A percentile compares a stretch with the other conserved stretches of the same genome.
Evolutionary conservation across 2,113 vertebrate species (phyloP).

Genomic region (Myxocyprinus asiaticus): DNA sequence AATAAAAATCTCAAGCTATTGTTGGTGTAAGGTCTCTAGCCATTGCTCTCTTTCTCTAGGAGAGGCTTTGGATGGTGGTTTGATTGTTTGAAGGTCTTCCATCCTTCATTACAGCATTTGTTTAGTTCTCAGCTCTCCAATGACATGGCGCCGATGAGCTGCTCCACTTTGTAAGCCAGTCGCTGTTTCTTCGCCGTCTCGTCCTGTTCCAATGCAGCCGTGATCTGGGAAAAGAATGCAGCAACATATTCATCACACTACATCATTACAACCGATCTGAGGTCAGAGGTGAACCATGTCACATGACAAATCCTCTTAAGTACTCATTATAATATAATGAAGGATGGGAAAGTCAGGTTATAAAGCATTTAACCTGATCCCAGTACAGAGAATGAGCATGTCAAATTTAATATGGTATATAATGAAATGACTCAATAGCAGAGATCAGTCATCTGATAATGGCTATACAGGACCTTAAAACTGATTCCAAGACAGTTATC

Average conservation of each 20-base stretch:
- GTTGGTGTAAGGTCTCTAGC: slow-evolving; percentile 29
- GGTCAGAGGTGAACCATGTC: neutral
- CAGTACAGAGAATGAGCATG: neutral
- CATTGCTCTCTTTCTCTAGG: neutral
- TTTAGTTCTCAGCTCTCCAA: slow-evolving; percentile 88
- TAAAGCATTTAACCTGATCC: slow-evolving; percentile 14
- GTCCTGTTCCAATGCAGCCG: slow-evolving; percentile 89
- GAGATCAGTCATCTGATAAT: neutral
- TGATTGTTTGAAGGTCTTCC: slow-evolving; percentile 1
- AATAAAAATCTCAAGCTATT: too few relatives aligned
- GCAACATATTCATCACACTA: neutral
- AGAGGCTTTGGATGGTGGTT: slow-evolving; percentile 44
- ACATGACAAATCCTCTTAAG: too few relatives aligned
- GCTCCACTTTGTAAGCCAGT: slow-evolving; percentile 94
- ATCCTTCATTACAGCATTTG: neutral
- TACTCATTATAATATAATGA: neutral
- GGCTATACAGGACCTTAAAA: neutral
- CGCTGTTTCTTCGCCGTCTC: slow-evolving; percentile 93
- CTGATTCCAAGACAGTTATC: too few relatives aligned
- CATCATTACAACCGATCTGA: too few relatives aligned
- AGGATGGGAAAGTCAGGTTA: neutral
- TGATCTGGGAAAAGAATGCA: slow-evolving; percentile 78
- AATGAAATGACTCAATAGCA: neutral
- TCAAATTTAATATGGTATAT: neutral
- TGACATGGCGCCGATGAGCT: slow-evolving; percentile 94